Evolutionary conservation across 2,888 invertebrate species (phyloP), one percentile per base, ranked within the genome.

Genomic region (Eristalis pertinax): DNA sequence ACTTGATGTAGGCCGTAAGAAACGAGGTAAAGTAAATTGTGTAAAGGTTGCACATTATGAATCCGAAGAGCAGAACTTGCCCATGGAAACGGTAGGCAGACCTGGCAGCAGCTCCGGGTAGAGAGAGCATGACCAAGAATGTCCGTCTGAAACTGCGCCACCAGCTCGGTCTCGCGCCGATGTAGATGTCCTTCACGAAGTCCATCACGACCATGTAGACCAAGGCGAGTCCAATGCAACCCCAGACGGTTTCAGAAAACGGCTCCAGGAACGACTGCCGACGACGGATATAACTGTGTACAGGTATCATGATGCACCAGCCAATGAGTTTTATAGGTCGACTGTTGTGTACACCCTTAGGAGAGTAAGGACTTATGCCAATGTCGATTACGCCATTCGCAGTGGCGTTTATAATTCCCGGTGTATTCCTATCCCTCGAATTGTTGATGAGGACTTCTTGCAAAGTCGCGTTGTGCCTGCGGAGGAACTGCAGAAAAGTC

Each of bases 391-490:
- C 29, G 8, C 29, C 5, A 0, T 7, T 63, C 1, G 29, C 0
- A 3, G 35, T 76, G 32, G 76, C 82, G 19, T 76, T 70, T 22
- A 76, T 35, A 7, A 82, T 32, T 8, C 32, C 41, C 0, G 70
- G 76, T 0, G 70, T 70, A 4, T 35, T 22, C 1, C 69, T 50
- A 0, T 32, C 19, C 15, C 24, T 58, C 1, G 65, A 76, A 43
- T 35, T 76, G 10, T 70, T 43, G 0, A 82, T 11, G 0, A 32
- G 15, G 11, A 74, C 22, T 29, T 75, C 81, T 1, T 29, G 8
- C 2, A 22, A 70, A 0, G n/a, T 82, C n/a, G 81, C 69, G n/a
- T 82, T 82, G 26, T 82, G 75, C 4, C 58, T 65, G 4, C 32
- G 56, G 0, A 82, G 2, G 4, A 82, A 82, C 10, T 63, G 60